phyloP scores from a whole-genome alignment of 2,113 vertebrate species.

The Leiothrix lutea region DNA sequence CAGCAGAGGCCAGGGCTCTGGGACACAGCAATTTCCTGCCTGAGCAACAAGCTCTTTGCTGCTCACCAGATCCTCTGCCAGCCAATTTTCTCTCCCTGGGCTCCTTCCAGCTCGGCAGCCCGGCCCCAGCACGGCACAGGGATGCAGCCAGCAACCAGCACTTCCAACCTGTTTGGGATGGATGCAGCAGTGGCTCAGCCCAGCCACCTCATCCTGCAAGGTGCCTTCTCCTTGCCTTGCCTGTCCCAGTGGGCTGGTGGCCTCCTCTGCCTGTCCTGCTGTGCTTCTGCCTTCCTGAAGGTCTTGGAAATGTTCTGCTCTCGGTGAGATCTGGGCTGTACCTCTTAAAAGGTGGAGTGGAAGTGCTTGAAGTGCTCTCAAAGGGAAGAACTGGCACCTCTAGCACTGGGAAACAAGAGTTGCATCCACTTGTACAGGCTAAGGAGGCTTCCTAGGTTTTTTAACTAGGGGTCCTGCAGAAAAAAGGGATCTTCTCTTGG shows the following conservation, averaged over 20 bases:
- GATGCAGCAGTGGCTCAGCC: fast-evolving
- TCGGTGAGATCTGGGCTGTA: fast-evolving
- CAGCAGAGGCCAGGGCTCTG: neutral
- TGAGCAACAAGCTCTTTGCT: neutral
- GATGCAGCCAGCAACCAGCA: neutral
- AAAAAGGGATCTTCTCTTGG: neutral
- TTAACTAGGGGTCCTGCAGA: neutral
- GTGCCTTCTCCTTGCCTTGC: neutral
- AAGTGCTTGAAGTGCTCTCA: neutral
- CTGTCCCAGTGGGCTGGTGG: neutral
- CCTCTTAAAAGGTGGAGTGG: neutral
- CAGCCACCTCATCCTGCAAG: neutral
- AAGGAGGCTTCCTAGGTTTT: neutral
- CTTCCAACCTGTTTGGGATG: neutral
- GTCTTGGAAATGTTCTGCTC: neutral
- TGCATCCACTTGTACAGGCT: neutral
- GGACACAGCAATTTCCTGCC: neutral
- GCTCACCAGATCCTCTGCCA: neutral
- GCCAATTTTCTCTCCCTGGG: neutral
- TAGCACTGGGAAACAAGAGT: neutral
- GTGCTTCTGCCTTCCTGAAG: neutral
- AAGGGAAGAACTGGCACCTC: neutral
- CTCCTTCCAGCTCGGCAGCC: neutral
- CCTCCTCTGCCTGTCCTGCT: neutral
- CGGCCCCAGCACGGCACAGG: neutral